phyloP scores from a whole-genome alignment of 2,113 vertebrate species.

The Sebastes fasciatus region DNA sequence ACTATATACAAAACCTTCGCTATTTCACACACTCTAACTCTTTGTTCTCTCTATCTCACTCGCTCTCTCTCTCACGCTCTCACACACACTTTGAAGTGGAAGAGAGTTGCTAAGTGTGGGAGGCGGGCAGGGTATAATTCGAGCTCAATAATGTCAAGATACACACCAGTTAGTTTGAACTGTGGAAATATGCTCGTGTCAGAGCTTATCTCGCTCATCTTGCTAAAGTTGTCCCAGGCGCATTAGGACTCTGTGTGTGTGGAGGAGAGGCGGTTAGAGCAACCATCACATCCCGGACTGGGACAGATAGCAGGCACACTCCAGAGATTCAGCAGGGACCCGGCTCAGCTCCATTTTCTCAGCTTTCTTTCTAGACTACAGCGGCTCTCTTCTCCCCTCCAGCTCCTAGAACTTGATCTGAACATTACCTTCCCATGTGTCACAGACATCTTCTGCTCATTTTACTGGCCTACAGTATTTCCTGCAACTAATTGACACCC shows the following conservation, averaged over 20 bases:
- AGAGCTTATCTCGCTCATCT: conserved; percentile 59
- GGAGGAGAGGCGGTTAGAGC: conserved; percentile 41
- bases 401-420: conserved; percentile 17
- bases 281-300: conserved; percentile 35
- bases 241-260: conserved; percentile 42
- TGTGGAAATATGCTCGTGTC: conserved; percentile 65
- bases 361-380: conserved; percentile 20
- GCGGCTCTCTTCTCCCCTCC: conserved; percentile 22
- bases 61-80: neutral
- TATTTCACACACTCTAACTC: conserved; percentile 32
- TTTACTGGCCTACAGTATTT: conserved; percentile 19
- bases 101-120: conserved; percentile 65
- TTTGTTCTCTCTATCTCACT: conserved; percentile 34
- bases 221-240: conserved; percentile 64
- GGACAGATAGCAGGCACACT: conserved; percentile 50
- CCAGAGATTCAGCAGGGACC: conserved; percentile 41
- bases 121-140: conserved; percentile 61
- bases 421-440: conserved; percentile 29
- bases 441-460: conserved; percentile 27
- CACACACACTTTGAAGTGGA: conserved; percentile 62
- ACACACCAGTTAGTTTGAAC: conserved; percentile 61
- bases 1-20: conserved; percentile 9
- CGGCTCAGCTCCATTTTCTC: conserved; percentile 25
- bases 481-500: conserved; percentile 36
- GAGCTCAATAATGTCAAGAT: conserved; percentile 72